These are phyloP conservation scores for Lomographa bimaculata DNA, from an alignment of 2,888 invertebrate genomes.

Conservation along the genomic window DNA sequence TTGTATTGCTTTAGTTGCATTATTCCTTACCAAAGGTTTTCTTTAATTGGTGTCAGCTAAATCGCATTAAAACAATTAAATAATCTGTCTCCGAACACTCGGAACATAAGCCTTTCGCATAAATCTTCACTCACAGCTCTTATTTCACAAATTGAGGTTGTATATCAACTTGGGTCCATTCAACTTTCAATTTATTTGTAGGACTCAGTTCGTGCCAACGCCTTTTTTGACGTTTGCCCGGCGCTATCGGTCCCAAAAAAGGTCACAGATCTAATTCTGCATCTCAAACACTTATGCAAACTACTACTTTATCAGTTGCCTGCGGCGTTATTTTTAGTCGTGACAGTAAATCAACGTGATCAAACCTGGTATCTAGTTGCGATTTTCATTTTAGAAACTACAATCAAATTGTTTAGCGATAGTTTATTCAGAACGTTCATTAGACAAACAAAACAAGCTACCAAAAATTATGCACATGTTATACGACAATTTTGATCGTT, in stretches of 20 bases:
- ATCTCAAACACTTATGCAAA: conserved; percentile 25
- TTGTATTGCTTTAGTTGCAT: no score
- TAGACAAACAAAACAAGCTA: conserved; percentile 2
- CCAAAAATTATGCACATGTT: conserved; percentile 1
- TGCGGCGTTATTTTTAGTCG: conserved; percentile 26
- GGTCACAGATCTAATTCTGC: conserved; percentile 21
- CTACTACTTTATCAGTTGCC: conserved; percentile 20
- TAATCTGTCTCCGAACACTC: conserved; percentile 3
- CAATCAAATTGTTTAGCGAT: background rate
- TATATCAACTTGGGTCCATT: conserved; percentile 18
- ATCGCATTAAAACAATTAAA: background rate
- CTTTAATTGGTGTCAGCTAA: no score
- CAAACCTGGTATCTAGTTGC: conserved; percentile 2
- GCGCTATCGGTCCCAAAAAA: conserved; percentile 27
- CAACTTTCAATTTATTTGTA: conserved; percentile 32
- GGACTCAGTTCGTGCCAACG: conserved; percentile 31
- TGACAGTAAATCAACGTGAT: conserved; percentile 22
- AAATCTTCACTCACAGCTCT: conserved; percentile 12
- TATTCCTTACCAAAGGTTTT: no score
- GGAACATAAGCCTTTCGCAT: conserved; percentile 6
- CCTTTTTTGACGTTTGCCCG: conserved; percentile 28
- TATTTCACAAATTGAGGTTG: conserved; percentile 17
- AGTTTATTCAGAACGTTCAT: conserved; percentile 3
- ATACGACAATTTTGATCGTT: no score
- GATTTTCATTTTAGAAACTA: conserved; percentile 13